Percentiles rank a stretch among this genome's conserved stretches.
Conservation (phyloP, 2,797 vertebrate species). For the Aphelocoma californica region DNA sequence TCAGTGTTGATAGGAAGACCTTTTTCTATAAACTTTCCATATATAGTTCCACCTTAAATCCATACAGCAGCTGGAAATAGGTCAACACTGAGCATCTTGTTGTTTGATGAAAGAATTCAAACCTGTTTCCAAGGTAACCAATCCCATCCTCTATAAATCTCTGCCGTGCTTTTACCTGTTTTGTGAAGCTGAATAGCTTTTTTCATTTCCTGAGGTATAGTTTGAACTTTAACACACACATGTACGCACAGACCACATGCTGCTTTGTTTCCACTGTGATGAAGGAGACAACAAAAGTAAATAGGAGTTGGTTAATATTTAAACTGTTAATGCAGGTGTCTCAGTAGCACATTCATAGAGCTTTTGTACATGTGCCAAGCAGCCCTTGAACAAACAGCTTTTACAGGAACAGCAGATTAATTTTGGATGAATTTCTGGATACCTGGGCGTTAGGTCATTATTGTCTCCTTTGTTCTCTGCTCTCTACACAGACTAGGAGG, state of each 20-base stretch:
- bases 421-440: constrained; percentile 38
- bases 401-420: constrained; percentile 44
- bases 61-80: constrained; percentile 37
- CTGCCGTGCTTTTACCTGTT: constrained; percentile 37
- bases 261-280: constrained; percentile 1
- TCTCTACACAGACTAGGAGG: neutral
- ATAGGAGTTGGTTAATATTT: constrained; percentile 58
- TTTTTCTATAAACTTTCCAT: neutral
- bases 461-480: neutral
- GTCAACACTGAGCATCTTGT: constrained; percentile 51
- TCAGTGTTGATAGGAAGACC: neutral
- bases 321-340: constrained; percentile 3
- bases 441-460: neutral
- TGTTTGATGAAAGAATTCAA: constrained; percentile 65
- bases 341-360: neutral
- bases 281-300: constrained; percentile 26
- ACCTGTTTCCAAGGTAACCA: constrained; percentile 75
- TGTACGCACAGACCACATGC: neutral
- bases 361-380: constrained; percentile 14
- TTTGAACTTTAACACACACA: neutral
- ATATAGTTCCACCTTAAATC: constrained; percentile 47
- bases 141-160: constrained; percentile 46
- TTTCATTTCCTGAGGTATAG: constrained; percentile 6
- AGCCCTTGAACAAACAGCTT: constrained; percentile 39
- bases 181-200: constrained; percentile 21